Evolutionary conservation across 1,140 invertebrate genomes (phyloP).

Genomic region (Drosophila santomea): DNA sequence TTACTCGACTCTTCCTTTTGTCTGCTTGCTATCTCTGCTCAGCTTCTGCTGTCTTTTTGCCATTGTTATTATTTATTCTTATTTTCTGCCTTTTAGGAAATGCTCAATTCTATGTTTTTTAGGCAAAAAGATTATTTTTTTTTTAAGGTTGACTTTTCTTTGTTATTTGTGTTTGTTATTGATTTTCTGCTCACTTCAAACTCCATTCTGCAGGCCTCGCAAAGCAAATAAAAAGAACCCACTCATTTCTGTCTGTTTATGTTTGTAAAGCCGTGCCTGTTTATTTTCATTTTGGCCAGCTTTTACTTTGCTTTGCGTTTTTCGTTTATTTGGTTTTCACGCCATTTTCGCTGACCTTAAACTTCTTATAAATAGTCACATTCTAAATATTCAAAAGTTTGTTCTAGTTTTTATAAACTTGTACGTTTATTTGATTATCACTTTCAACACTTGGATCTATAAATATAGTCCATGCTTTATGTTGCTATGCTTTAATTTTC

Average conservation of each 20-base stretch:
- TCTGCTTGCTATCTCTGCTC: conserved; percentile 1
- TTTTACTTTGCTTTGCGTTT: conserved; percentile 8
- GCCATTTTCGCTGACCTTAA: not conserved
- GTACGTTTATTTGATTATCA: too few species aligned
- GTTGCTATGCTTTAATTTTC: too few species aligned
- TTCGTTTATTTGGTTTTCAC: conserved; percentile 6
- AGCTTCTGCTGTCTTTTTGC: not conserved
- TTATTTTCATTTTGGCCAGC: conserved; percentile 16
- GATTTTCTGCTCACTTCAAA: conserved; percentile 9
- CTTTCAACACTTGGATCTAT: too few species aligned
- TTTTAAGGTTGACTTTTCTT: conserved; percentile 4
- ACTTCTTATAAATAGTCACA: conserved; percentile 2
- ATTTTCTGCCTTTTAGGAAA: too few species aligned
- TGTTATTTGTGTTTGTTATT: conserved; percentile 15
- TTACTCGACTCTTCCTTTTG: conserved; percentile 3
- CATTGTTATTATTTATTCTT: not conserved
- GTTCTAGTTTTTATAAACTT: not conserved
- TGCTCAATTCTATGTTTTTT: not conserved
- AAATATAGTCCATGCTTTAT: too few species aligned
- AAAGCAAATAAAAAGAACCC: conserved; percentile 2
- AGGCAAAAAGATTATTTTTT: too few species aligned
- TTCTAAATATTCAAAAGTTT: not conserved
- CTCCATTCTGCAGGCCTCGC: not conserved
- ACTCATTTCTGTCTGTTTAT: conserved; percentile 25
- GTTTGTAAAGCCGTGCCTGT: conserved; percentile 6